Base-by-base conservation (phyloP, 2,113 vertebrate species). In the Calyptomena viridis region DNA sequence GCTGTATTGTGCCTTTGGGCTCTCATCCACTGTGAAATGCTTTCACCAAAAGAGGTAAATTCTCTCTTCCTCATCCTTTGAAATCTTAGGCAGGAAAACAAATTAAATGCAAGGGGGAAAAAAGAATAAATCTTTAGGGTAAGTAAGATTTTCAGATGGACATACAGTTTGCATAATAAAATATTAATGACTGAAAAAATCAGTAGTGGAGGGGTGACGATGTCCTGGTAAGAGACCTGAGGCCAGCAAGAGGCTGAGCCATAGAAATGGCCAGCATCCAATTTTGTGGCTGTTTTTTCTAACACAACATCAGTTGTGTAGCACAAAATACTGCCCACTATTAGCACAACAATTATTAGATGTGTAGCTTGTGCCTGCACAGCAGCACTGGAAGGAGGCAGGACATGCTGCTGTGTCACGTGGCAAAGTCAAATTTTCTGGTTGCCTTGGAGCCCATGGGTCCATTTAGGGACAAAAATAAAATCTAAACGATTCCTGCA, bases 1-100 rank as follows among this genome's bases (percentile, higher is more conserved):
- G 98, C 98, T 18, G 97, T 99, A 68, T 99, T 99, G 80, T 99
- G 99, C 95, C 98, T 99, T 91, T 98, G 99, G 98, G 98, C 99
- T 9, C 97, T 99, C 55, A 90, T 98, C 90, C 95, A 96, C 98
- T 98, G 67, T 81, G 98, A 96, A 94, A 96, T 60, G 90, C 98
- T 97, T 82, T 98, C 97, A 18, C 97, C 91, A 20, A 74, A 97
- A 92, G 98, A 99, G 99, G 99, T 99, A 97, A 87, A 81, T 35
- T 74, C 62, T 89, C 59, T 68, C 35, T 87, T 71, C 78, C 66
- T 66, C 27, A 5, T 59, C 58, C 75, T 75, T 89, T 58, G 52
- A 83, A 93, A 93, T 62, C 62, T 49, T 67, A 55, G 46, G 30
- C 69, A 86, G 58, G 17, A 95, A 95, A 59, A 73, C 24, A 42